These are phyloP conservation scores for Linhomoeus sp. DNA, from an alignment of 2,888 invertebrate genomes.

Conservation along the genomic window DNA sequence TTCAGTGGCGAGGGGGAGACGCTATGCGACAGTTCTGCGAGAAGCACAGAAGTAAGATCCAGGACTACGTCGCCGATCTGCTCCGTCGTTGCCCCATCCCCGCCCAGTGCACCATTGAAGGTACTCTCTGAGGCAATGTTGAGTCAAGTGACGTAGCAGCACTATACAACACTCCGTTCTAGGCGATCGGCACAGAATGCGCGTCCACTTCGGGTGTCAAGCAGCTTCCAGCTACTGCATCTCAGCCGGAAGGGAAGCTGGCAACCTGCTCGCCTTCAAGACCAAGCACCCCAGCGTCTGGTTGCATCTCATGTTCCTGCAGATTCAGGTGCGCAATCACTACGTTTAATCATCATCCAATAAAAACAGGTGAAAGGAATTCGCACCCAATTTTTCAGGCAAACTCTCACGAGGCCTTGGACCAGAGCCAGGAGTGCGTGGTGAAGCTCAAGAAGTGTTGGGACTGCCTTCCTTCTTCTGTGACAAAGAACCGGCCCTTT, in stretches of 20 bases:
- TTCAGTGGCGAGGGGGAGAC: slow-evolving; percentile 28
- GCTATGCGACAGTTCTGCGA: slow-evolving; percentile 80
- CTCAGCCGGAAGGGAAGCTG: slow-evolving; percentile 50
- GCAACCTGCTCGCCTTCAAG: slow-evolving; percentile 38
- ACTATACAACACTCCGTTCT: not conserved
- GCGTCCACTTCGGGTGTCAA: slow-evolving; percentile 48
- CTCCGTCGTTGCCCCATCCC: slow-evolving; percentile 66
- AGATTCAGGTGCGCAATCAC: slow-evolving; percentile 49
- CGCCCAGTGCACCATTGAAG: slow-evolving; percentile 77
- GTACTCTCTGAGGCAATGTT: too few relatives aligned
- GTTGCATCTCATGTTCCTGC: slow-evolving; percentile 89
- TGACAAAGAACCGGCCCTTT: slow-evolving; percentile 45
- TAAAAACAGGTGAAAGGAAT: too few relatives aligned
- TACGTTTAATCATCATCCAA: too few relatives aligned
- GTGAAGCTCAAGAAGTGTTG: slow-evolving; percentile 55
- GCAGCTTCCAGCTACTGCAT: not conserved
- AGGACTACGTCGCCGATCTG: slow-evolving; percentile 68
- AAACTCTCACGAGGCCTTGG: slow-evolving; percentile 20
- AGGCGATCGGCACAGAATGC: slow-evolving; percentile 48
- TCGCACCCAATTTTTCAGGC: too few relatives aligned
- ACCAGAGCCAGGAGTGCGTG: slow-evolving; percentile 30
- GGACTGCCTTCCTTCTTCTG: slow-evolving; percentile 73
- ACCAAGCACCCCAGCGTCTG: slow-evolving; percentile 60
- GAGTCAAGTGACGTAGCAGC: slow-evolving; percentile 15
- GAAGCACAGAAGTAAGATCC: slow-evolving; percentile 75